These are phyloP conservation scores for Tetrapedia diversipes DNA, from an alignment of 2,888 invertebrate genomes.

Conservation along the genomic window DNA sequence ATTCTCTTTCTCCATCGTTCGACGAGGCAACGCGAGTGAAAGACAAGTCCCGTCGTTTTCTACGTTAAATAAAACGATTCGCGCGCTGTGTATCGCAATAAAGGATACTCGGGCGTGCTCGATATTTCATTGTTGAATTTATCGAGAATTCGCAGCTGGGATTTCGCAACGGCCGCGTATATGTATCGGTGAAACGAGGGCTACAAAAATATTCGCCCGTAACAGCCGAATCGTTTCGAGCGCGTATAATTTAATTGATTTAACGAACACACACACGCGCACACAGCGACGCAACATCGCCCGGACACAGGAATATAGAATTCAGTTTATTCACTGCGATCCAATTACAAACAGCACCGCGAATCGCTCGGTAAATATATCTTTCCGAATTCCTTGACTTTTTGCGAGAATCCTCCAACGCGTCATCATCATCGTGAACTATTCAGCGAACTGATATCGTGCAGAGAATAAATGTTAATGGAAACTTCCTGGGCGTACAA, in stretches of 20 bases:
- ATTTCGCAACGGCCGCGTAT: slow-evolving; percentile 3
- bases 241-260: slow-evolving; percentile 45
- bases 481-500: no score
- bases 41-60: no score
- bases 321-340: slow-evolving; percentile 22
- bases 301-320: slow-evolving; percentile 14
- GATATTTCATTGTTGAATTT: slow-evolving; percentile 44
- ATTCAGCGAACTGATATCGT: no score
- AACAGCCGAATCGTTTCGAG: slow-evolving; percentile 11
- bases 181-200: slow-evolving; percentile 2
- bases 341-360: slow-evolving; percentile 14
- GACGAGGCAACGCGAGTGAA: no score
- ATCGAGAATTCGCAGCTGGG: slow-evolving; percentile 31
- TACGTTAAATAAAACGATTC: slow-evolving; percentile 10
- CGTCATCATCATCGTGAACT: no score
- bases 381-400: neutral
- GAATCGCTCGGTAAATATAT: slow-evolving; percentile 15
- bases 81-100: slow-evolving; percentile 2
- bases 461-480: no score
- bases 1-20: no score
- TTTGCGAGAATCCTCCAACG: neutral
- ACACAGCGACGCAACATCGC: slow-evolving; percentile 9
- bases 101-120: slow-evolving; percentile 10
- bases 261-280: slow-evolving; percentile 29
- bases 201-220: slow-evolving; percentile 27